phyloP scores from a whole-genome alignment of 2,888 invertebrate genomes.

The Tetropium fuscum region DNA sequence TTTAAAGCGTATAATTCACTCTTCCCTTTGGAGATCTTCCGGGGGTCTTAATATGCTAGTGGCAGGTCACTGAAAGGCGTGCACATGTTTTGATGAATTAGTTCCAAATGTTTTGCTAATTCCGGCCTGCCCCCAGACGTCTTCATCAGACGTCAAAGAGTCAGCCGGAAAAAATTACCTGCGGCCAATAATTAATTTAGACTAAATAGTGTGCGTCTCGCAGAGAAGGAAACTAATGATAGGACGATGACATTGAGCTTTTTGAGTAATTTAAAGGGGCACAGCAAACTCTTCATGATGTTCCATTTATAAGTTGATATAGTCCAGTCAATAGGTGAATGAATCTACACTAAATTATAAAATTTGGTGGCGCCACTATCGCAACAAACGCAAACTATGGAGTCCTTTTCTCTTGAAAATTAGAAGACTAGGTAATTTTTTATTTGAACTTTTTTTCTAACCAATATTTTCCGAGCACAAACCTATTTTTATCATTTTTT shows the following conservation, averaged over 20 bases:
- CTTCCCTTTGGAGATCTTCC: constrained; percentile 15
- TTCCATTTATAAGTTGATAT: too few species aligned
- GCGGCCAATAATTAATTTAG: constrained; percentile 32
- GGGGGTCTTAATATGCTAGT: constrained; percentile 12
- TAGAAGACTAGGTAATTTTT: too few species aligned
- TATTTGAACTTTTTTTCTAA: too few species aligned
- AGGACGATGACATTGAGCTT: neutral
- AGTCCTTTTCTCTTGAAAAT: too few species aligned
- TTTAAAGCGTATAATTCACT: constrained; percentile 21
- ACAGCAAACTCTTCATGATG: too few species aligned
- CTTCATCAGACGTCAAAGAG: constrained; percentile 36
- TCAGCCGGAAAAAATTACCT: constrained; percentile 31
- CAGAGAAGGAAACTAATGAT: constrained; percentile 18
- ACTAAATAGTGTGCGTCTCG: constrained; percentile 21
- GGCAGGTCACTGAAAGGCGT: constrained; percentile 20
- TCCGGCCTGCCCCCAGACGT: constrained; percentile 38
- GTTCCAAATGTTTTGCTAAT: constrained; percentile 43
- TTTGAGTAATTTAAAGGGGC: too few species aligned
- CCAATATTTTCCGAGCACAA: too few species aligned
- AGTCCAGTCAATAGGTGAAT: too few species aligned
- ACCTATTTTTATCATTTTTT: too few species aligned
- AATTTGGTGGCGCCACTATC: too few species aligned
- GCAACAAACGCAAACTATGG: too few species aligned
- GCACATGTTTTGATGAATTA: constrained; percentile 41
- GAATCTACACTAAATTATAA: too few species aligned